Base-by-base conservation (phyloP, 1,140 invertebrate genomes). In the Bradysia coprophila region DNA sequence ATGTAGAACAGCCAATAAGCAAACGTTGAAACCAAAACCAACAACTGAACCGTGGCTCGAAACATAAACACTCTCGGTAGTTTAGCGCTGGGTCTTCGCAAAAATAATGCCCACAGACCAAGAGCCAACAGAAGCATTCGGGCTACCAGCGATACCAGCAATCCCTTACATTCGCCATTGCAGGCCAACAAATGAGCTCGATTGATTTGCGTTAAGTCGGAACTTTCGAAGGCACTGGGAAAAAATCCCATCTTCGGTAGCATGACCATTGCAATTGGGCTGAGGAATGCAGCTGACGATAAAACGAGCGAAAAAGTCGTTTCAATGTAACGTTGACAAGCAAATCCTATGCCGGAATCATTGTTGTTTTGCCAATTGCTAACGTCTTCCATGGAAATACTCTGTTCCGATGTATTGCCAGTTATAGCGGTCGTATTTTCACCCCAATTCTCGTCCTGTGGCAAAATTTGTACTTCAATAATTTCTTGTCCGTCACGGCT, bases 1-100 rank as follows among this genome's bases (percentile, higher is more conserved):
- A 89, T 78, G 57, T 96, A 98, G 61, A 98, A 98, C 1, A 98
- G 66, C 93, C 94, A 98, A 65, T 91, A 96, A 13, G 90, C 81
- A 66, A 95, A 92, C 43, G 82, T 88, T 57, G 92, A 86, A 10
- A 97, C 72, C 38, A 91, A 76, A n/a, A 94, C 76, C 24, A 97
- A 72, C 11, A 90, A 71, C 38, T 95, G 65, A 18, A 95, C 79
- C 47, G 89, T 72, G 1, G 88, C 80, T 51, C 90, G 72, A 55
- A 93, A 91, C 31, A 95, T 69, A 63, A 90, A 93, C 51, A 97
- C 82, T 46, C 93, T 68, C 5, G 94, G 94, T 69, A 97, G 76
- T n/a, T 84, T 88, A 20, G 87, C 82, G 50, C 77, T 71, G 8
- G 72, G 73, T 22, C 75, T 73, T 28, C 85, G 63, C 44, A 83